These are phyloP conservation scores for Corbicula japonica DNA, from an alignment of 2,888 invertebrate species.

Conservation along the genomic window DNA sequence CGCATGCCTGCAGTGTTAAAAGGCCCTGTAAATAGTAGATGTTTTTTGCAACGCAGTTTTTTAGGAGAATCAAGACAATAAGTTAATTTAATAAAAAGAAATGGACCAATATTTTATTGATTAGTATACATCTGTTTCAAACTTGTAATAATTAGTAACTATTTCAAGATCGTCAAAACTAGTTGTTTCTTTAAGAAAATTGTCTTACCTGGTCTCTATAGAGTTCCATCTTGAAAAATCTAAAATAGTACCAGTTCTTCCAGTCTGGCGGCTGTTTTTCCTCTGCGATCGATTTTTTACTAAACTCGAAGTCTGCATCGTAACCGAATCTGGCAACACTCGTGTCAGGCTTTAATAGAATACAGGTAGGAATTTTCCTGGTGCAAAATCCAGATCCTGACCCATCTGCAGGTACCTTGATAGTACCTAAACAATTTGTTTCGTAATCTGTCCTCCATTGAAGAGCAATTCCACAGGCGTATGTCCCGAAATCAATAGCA, in stretches of 20 bases:
- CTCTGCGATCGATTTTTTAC: background rate
- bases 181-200: too few species aligned
- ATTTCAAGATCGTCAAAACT: too few species aligned
- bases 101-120: too few species aligned
- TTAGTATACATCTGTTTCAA: too few species aligned
- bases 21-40: too few species aligned
- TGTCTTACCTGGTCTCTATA: background rate
- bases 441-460: conserved; percentile 40
- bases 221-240: conserved; percentile 18
- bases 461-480: conserved; percentile 27
- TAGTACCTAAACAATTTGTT: background rate
- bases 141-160: too few species aligned
- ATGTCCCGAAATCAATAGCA: conserved; percentile 48
- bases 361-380: conserved; percentile 18
- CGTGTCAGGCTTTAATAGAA: conserved; percentile 19
- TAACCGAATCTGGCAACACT: conserved; percentile 26
- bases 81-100: too few species aligned
- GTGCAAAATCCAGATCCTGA: conserved; percentile 9
- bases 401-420: conserved; percentile 20
- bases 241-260: conserved; percentile 22
- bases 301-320: conserved; percentile 30
- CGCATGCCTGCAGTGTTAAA: too few species aligned
- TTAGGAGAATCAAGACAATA: too few species aligned
- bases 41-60: too few species aligned
- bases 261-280: background rate